Percentiles rank a stretch among this genome's conserved stretches.
Evolutionary conservation across 1,140 invertebrate genomes (phyloP).

Genomic region (Drosophila repleta): DNA sequence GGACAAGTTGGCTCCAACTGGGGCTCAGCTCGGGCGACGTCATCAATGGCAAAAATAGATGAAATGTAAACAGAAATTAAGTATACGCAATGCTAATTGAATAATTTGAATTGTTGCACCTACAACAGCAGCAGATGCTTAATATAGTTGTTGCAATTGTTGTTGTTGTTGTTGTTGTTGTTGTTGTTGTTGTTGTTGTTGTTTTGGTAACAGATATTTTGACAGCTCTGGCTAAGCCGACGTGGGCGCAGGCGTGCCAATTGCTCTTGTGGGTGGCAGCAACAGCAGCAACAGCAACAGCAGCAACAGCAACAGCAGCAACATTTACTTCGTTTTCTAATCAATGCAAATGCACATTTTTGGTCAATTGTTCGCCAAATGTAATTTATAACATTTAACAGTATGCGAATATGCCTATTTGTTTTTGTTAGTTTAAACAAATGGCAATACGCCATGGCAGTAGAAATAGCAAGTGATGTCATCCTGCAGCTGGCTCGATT

Average conservation of each 20-base stretch:
- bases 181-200: conserved; percentile 44
- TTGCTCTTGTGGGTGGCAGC: conserved; percentile 43
- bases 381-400: conserved; percentile 78
- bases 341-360: conserved; percentile 80
- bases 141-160: conserved; percentile 49
- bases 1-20: conserved; percentile 50
- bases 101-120: conserved; percentile 80
- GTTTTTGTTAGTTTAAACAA: conserved; percentile 66
- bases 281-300: conserved; percentile 17
- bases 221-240: conserved; percentile 56
- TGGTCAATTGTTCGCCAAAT: conserved; percentile 64
- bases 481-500: conserved; percentile 47
- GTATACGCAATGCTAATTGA: conserved; percentile 80
- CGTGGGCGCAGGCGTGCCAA: conserved; percentile 47
- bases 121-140: conserved; percentile 55
- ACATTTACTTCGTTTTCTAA: conserved; percentile 40
- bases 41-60: conserved; percentile 81
- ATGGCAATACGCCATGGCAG: conserved; percentile 47
- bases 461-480: conserved; percentile 56
- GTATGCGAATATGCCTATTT: conserved; percentile 4
- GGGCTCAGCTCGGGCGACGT: conserved; percentile 48
- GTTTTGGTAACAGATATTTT: conserved; percentile 63
- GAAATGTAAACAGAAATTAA: conserved; percentile 22
- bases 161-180: conserved; percentile 49
- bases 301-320: conserved; percentile 29